These are phyloP conservation scores for Amblyopsis hoosieri DNA, from an alignment of 2,797 vertebrate genomes.

Conservation along the genomic window DNA sequence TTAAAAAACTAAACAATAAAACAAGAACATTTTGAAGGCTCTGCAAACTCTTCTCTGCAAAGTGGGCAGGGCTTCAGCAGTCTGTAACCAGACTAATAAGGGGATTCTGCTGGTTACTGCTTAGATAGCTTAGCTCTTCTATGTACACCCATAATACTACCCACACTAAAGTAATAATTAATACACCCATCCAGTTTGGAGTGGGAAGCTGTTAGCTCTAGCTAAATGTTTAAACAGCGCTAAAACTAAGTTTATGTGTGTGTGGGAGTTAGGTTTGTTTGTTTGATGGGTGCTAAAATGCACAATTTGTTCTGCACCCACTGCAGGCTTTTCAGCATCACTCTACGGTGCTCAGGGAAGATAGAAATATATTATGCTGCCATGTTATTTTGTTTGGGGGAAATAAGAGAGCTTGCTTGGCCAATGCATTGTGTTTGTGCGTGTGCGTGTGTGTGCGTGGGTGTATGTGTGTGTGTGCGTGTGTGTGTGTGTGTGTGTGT, in stretches of 20 bases:
- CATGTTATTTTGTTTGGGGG: constrained; percentile 46
- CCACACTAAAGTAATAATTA: constrained; percentile 41
- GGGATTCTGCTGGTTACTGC: constrained; percentile 26
- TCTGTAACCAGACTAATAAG: no score
- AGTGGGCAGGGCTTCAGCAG: no score
- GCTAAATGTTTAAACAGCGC: constrained; percentile 1
- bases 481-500: no score
- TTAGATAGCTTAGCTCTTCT: constrained; percentile 12
- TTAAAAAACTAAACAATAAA: no score
- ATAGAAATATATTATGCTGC: constrained; percentile 47
- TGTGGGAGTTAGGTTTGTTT: neutral
- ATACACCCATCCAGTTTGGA: constrained; percentile 7
- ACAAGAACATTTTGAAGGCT: no score
- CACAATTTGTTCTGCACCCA: constrained; percentile 50
- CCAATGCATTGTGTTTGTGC: constrained; percentile 36
- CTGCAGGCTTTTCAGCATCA: constrained; percentile 32
- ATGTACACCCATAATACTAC: constrained; percentile 39
- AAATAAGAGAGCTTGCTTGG: constrained; percentile 50
- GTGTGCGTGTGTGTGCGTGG: neutral
- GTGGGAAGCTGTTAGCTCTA: constrained; percentile 25
- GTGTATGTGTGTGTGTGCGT: constrained; percentile 9
- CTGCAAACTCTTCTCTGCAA: no score
- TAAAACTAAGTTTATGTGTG: constrained; percentile 8
- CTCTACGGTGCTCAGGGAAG: constrained; percentile 10
- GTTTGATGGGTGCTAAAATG: constrained; percentile 57